These are phyloP conservation scores for Drosophila melanica DNA, from an alignment of 1,140 invertebrate genomes.

Conservation along the genomic window DNA sequence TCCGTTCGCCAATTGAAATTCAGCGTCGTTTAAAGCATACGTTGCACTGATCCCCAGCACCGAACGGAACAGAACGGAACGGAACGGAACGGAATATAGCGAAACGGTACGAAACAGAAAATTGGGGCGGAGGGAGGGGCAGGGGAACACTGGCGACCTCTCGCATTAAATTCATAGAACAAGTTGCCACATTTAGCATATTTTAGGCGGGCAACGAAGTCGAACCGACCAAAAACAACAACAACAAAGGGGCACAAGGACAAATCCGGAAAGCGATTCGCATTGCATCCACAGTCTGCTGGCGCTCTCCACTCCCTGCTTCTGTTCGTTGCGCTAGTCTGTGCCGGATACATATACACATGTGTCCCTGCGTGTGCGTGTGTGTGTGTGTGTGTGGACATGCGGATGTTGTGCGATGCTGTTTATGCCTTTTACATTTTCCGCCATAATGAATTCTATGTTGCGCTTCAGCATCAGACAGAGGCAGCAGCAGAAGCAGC, in stretches of 20 bases:
- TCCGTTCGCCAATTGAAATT: too few relatives aligned
- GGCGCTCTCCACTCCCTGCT: neutral
- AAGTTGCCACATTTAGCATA: slow-evolving; percentile 76
- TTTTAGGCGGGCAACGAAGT: slow-evolving; percentile 63
- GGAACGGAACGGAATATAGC: too few relatives aligned
- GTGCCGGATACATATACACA: slow-evolving; percentile 32
- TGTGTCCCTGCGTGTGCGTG: slow-evolving; percentile 14
- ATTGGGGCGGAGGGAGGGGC: too few relatives aligned
- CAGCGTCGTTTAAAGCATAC: too few relatives aligned
- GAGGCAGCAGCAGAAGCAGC: slow-evolving; percentile 5
- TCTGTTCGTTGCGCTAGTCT: slow-evolving; percentile 54
- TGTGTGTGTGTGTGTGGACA: slow-evolving; percentile 38
- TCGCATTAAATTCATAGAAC: slow-evolving; percentile 67
- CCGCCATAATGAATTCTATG: slow-evolving; percentile 80
- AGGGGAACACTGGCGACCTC: slow-evolving; percentile 25
- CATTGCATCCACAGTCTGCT: too few relatives aligned
- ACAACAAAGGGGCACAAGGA: neutral
- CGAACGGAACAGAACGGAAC: too few relatives aligned
- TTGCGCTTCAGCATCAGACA: slow-evolving; percentile 20
- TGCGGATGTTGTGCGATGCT: slow-evolving; percentile 80
- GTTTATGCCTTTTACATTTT: slow-evolving; percentile 82
- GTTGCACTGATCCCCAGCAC: too few relatives aligned
- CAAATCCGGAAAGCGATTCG: slow-evolving; percentile 23
- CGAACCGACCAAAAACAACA: slow-evolving; percentile 20
- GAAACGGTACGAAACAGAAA: too few relatives aligned